phyloP scores from a whole-genome alignment of 2,888 invertebrate species.

The Tridacna crocea region DNA sequence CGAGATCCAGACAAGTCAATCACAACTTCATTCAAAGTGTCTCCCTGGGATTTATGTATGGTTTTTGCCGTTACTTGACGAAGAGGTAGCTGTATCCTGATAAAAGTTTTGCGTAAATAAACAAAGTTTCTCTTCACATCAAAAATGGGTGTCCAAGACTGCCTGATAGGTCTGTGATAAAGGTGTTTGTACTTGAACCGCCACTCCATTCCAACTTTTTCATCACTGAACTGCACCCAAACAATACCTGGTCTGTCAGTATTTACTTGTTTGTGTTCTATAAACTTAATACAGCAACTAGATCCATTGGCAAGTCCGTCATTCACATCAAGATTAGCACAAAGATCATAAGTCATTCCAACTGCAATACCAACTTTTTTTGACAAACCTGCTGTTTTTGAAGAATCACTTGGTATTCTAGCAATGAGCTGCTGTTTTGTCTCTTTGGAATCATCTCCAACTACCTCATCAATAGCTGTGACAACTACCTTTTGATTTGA shows the following conservation, averaged over 20 bases:
- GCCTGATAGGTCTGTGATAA: constrained; percentile 8
- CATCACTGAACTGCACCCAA: constrained; percentile 55
- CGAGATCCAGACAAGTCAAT: not conserved
- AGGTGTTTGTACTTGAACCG: constrained; percentile 35
- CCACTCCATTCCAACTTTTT: constrained; percentile 16
- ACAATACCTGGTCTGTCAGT: constrained; percentile 33
- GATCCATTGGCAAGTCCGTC: constrained; percentile 60
- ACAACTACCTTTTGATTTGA: not conserved
- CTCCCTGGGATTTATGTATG: constrained; percentile 9
- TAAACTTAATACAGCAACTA: constrained; percentile 38
- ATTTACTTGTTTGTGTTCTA: constrained; percentile 32
- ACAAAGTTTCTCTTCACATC: constrained; percentile 32
- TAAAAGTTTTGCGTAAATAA: not conserved
- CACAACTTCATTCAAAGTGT: not conserved
- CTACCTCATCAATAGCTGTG: not conserved
- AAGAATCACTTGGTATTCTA: constrained; percentile 42
- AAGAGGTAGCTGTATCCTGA: not conserved
- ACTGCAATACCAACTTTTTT: constrained; percentile 25
- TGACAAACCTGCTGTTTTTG: constrained; percentile 33
- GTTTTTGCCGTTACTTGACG: not conserved
- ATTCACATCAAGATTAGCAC: constrained; percentile 42
- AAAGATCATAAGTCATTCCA: constrained; percentile 33
- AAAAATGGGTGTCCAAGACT: constrained; percentile 33
- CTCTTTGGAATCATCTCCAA: constrained; percentile 3
- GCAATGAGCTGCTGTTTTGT: not conserved